Conservation (phyloP, 2,113 vertebrate genomes). For the Rallus limicola region DNA sequence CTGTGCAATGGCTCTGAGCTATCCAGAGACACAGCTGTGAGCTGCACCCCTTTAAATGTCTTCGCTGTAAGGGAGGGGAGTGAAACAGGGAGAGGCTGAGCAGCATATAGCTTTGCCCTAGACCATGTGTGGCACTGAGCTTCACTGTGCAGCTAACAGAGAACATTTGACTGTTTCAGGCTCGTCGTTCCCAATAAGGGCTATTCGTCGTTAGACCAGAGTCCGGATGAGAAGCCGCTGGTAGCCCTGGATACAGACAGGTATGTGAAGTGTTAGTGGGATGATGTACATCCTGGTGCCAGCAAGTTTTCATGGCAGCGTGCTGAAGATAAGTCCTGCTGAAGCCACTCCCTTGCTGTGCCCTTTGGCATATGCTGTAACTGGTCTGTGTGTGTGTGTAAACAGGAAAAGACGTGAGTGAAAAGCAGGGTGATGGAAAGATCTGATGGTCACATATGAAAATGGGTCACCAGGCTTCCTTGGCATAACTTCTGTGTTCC, state of each 20-base stretch:
- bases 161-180: slow-evolving; percentile 73
- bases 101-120: neutral
- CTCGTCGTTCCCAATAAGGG: slow-evolving; percentile 98
- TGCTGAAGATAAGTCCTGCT: neutral
- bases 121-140: neutral
- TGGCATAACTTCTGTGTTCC: neutral
- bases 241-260: slow-evolving; percentile 99
- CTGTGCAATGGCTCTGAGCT: neutral
- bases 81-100: neutral
- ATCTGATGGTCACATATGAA: neutral
- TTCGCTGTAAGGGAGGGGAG: neutral
- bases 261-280: slow-evolving; percentile 66
- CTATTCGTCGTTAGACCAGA: slow-evolving; percentile 98
- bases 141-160: neutral
- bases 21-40: neutral
- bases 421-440: neutral
- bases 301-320: neutral
- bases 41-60: neutral
- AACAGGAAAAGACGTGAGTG: neutral
- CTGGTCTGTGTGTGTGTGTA: neutral
- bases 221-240: slow-evolving; percentile 96
- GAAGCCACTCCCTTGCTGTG: neutral
- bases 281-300: neutral
- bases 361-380: fast-evolving
- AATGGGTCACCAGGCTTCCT: neutral